phyloP scores from a whole-genome alignment of 2,797 vertebrate genomes.

The Hybognathus amarus region DNA sequence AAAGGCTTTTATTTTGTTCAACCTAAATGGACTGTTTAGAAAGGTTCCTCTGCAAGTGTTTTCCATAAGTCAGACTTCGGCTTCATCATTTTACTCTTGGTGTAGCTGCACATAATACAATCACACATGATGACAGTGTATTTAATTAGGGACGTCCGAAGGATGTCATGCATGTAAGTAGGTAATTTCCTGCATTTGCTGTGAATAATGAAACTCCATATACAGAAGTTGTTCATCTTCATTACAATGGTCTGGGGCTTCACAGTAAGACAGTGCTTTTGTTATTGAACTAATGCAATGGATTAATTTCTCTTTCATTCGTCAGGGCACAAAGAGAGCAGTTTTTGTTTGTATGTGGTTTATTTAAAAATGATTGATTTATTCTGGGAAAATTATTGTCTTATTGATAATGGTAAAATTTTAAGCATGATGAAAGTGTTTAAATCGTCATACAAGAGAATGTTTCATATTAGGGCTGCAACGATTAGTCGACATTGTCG shows the following conservation, averaged over 20 bases:
- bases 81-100: background rate
- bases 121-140: background rate
- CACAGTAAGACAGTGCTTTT: background rate
- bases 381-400: background rate
- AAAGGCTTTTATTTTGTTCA: background rate
- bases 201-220: constrained; percentile 44
- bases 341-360: background rate
- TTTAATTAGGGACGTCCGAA: constrained; percentile 6
- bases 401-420: background rate
- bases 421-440: background rate
- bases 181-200: constrained; percentile 37
- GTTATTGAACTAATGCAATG: constrained; percentile 16
- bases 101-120: background rate
- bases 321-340: too few species aligned
- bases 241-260: constrained; percentile 9
- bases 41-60: background rate
- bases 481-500: too few species aligned
- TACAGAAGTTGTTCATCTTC: constrained; percentile 38
- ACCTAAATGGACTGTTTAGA: background rate
- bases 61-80: background rate
- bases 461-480: background rate
- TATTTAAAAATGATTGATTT: background rate
- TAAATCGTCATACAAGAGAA: background rate
- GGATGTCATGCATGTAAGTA: constrained; percentile 38
- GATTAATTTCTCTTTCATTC: background rate